Conservation (phyloP, 2,888 invertebrate genomes). For the Conus canariensis region DNA sequence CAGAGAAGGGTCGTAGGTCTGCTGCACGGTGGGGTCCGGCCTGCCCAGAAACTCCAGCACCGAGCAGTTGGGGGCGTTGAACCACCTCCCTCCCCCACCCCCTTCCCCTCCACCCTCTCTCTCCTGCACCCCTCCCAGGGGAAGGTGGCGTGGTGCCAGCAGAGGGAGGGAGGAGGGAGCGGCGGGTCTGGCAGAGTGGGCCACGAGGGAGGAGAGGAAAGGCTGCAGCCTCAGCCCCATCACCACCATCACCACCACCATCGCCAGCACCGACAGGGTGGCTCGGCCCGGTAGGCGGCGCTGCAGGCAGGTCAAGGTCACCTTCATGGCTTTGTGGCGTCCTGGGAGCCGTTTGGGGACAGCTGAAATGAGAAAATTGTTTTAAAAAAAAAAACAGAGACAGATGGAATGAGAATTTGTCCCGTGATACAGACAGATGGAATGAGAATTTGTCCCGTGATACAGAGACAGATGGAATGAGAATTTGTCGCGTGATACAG, state of each 20-base stretch:
- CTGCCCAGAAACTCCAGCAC: conserved; percentile 34
- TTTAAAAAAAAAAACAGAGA: too few species aligned
- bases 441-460: too few species aligned
- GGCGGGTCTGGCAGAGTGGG: not conserved
- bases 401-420: too few species aligned
- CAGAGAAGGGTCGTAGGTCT: conserved; percentile 29
- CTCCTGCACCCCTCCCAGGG: not conserved
- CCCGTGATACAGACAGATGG: too few species aligned
- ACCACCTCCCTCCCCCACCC: not conserved
- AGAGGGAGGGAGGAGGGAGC: not conserved
- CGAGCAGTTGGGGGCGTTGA: conserved; percentile 37
- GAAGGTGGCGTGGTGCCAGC: not conserved
- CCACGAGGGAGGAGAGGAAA: not conserved
- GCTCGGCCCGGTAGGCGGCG: not conserved
- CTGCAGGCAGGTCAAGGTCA: conserved; percentile 20
- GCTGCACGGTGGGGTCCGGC: conserved; percentile 34
- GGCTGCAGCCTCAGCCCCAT: not conserved
- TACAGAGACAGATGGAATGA: too few species aligned
- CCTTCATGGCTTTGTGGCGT: not conserved
- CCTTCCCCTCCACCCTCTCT: not conserved
- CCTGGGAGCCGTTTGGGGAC: not conserved
- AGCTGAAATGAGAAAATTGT: not conserved
- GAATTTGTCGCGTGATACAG: too few species aligned
- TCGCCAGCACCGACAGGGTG: not conserved
- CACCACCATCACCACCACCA: not conserved